Evolutionary conservation across 1,140 invertebrate species (phyloP).

Genomic region (Panagrolaimus sp.): DNA sequence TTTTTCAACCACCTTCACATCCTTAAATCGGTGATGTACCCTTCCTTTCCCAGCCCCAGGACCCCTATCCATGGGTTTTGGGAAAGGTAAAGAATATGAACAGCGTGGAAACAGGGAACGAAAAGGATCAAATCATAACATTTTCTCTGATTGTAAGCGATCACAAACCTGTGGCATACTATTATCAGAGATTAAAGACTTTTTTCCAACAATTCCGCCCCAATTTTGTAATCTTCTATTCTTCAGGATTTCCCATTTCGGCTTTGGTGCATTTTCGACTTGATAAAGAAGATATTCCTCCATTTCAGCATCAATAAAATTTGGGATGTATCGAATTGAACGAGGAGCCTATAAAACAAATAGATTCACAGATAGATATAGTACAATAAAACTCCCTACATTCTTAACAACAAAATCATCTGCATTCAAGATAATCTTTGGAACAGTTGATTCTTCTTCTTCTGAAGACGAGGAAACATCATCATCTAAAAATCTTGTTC

Average conservation of each 20-base stretch:
- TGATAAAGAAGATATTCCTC: slow-evolving; percentile 68
- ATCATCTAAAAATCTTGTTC: background rate
- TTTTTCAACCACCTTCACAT: no score
- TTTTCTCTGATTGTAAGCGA: no score
- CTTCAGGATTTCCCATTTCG: slow-evolving; percentile 88
- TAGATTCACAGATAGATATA: no score
- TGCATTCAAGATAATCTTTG: slow-evolving; percentile 4
- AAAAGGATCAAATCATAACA: background rate
- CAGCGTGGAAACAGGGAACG: background rate
- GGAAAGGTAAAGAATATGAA: background rate
- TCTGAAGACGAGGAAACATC: background rate
- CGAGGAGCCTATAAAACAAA: slow-evolving; percentile 66
- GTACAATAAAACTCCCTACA: slow-evolving; percentile 24
- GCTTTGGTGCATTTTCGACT: slow-evolving; percentile 76
- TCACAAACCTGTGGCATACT: slow-evolving; percentile 41
- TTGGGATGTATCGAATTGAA: slow-evolving; percentile 77
- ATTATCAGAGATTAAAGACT: slow-evolving; percentile 43
- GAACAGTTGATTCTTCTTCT: background rate
- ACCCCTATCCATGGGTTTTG: background rate
- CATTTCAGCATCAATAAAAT: slow-evolving; percentile 79
- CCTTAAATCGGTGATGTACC: no score
- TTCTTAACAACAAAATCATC: slow-evolving; percentile 27
- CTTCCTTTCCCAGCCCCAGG: background rate
- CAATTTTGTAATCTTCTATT: slow-evolving; percentile 89
- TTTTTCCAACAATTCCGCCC: slow-evolving; percentile 65